phyloP scores from a whole-genome alignment of 2,888 invertebrate species.

The Protophormia terraenovae region DNA sequence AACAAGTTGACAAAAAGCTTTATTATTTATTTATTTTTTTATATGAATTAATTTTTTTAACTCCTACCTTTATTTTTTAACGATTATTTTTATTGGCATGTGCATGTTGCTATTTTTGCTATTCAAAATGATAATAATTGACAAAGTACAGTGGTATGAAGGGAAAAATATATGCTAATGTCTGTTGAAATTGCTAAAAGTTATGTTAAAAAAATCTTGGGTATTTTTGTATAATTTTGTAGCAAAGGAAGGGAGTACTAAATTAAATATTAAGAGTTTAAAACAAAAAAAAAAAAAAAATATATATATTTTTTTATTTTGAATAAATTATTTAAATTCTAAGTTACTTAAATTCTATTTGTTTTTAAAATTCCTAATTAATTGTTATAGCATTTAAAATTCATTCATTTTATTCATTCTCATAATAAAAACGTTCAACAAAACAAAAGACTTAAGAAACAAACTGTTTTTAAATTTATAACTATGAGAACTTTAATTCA shows the following conservation, averaged over 20 bases:
- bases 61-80: background rate
- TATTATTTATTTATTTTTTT: background rate
- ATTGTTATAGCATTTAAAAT: too few species aligned
- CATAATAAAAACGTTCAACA: background rate
- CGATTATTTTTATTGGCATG: background rate
- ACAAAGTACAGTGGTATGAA: background rate
- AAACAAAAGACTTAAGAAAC: background rate
- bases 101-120: background rate
- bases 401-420: too few species aligned
- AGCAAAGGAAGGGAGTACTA: too few species aligned
- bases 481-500: background rate
- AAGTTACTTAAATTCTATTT: too few species aligned
- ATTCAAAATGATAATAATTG: background rate
- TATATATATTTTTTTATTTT: too few species aligned
- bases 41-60: background rate
- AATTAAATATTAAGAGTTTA: too few species aligned
- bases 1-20: background rate
- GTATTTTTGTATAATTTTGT: too few species aligned
- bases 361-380: too few species aligned
- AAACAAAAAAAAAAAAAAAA: too few species aligned
- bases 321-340: too few species aligned
- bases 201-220: too few species aligned
- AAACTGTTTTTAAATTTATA: background rate
- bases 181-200: too few species aligned
- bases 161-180: background rate